These are phyloP conservation scores for Drosophila watanabei DNA, from an alignment of 1,140 invertebrate species.

Conservation along the genomic window DNA sequence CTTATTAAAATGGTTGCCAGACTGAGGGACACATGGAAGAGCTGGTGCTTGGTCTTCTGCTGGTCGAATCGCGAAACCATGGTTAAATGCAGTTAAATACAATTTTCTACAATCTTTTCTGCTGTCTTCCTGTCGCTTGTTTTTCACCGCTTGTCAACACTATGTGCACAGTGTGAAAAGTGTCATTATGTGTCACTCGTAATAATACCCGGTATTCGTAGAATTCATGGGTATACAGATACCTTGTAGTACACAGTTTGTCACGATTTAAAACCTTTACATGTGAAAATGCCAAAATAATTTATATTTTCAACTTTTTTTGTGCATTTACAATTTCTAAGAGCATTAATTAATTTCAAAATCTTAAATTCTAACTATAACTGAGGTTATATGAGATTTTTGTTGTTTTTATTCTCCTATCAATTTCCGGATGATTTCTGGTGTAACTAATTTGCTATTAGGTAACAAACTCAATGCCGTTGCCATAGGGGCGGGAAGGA, in stretches of 20 bases:
- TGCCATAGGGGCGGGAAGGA: too few relatives aligned
- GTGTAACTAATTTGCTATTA: too few relatives aligned
- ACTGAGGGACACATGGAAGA: conserved; percentile 81
- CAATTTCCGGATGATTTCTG: too few relatives aligned
- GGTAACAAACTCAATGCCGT: too few relatives aligned
- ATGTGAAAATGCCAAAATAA: too few relatives aligned
- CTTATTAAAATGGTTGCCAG: conserved; percentile 78
- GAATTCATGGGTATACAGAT: background rate
- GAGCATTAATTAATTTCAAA: too few relatives aligned
- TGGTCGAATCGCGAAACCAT: conserved; percentile 82
- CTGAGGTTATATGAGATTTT: too few relatives aligned
- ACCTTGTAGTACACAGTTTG: background rate
- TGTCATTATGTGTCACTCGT: background rate
- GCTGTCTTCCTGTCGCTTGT: conserved; percentile 8
- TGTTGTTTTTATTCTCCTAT: too few relatives aligned
- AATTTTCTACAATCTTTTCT: conserved; percentile 22
- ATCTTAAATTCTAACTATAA: too few relatives aligned
- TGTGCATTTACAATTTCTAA: too few relatives aligned
- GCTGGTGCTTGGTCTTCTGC: conserved; percentile 83
- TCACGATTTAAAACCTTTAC: too few relatives aligned
- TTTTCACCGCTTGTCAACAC: conserved; percentile 21
- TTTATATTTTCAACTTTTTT: too few relatives aligned
- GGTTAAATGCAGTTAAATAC: conserved; percentile 44
- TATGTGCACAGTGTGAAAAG: conserved; percentile 11
- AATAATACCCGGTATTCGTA: background rate